These are phyloP conservation scores for Protophormia terraenovae DNA, from an alignment of 2,888 invertebrate genomes.

Conservation along the genomic window DNA sequence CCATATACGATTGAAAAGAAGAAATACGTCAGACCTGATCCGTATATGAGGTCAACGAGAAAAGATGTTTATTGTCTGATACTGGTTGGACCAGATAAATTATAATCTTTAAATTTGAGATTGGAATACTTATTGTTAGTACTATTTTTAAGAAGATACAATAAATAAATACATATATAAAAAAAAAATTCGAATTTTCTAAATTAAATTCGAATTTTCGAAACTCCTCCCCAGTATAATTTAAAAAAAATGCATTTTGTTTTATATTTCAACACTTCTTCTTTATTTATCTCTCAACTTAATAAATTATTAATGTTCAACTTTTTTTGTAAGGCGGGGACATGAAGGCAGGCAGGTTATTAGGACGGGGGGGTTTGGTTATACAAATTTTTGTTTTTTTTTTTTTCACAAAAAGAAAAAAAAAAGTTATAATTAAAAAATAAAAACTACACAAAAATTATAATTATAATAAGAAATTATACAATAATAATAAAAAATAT, in stretches of 20 bases:
- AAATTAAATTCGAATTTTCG: not conserved
- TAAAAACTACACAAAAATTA: conserved; percentile 30
- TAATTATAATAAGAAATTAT: conserved; percentile 48
- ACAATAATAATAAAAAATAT: conserved; percentile 55
- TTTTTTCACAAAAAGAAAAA: conserved; percentile 66
- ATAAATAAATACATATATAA: too few species aligned
- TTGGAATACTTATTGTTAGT: too few species aligned
- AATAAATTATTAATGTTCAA: conserved; percentile 51
- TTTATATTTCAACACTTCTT: conserved; percentile 32
- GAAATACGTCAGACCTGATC: too few species aligned
- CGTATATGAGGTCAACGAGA: too few species aligned
- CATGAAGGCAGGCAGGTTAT: conserved; percentile 16
- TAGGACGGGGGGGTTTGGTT: conserved; percentile 38
- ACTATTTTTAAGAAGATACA: too few species aligned
- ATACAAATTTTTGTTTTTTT: conserved; percentile 47
- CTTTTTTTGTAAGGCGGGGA: conserved; percentile 21
- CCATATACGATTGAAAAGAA: too few species aligned
- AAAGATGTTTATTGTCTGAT: too few species aligned
- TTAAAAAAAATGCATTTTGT: conserved; percentile 37
- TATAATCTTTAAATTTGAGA: too few species aligned
- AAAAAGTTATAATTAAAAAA: too few species aligned
- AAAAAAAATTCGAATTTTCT: not conserved
- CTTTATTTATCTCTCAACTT: conserved; percentile 50
- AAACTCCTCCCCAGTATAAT: not conserved
- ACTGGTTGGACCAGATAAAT: too few species aligned